phyloP scores from a whole-genome alignment of 2,113 vertebrate species.

The Dipodomys spectabilis region DNA sequence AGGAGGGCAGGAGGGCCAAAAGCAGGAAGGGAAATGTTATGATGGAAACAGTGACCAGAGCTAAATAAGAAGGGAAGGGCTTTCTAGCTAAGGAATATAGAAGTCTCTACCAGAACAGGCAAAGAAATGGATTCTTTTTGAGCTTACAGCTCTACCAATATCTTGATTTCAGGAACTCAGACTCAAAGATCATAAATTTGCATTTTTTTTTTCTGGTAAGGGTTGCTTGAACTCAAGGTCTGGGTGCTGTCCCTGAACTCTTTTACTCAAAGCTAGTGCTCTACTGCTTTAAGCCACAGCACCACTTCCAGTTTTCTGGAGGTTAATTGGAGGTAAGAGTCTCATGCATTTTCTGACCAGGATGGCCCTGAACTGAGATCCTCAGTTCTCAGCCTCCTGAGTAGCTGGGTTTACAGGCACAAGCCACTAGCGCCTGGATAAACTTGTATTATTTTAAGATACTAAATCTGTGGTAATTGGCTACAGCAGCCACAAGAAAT shows the following conservation, averaged over 20 bases:
- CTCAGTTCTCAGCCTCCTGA: too few species aligned
- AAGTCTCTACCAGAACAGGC: not conserved
- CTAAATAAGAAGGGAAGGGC: not conserved
- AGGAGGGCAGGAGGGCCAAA: not conserved
- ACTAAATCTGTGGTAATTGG: not conserved
- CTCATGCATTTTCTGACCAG: too few species aligned
- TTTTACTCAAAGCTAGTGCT: too few species aligned
- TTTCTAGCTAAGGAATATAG: not conserved
- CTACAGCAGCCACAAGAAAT: not conserved
- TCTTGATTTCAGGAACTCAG: not conserved
- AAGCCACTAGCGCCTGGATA: too few species aligned
- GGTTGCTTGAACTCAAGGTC: too few species aligned
- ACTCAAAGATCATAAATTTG: not conserved
- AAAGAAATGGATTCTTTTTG: not conserved
- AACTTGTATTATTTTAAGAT: constrained; percentile 13
- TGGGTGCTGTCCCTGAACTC: too few species aligned
- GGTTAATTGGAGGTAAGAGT: too few species aligned
- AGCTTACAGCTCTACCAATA: not conserved
- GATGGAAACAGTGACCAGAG: not conserved
- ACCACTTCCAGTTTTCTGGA: too few species aligned
- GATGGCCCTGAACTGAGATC: too few species aligned
- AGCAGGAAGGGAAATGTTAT: not conserved
- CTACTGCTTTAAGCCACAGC: too few species aligned
- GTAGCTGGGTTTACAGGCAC: too few species aligned
- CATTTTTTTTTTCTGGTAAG: not conserved